These are phyloP conservation scores for Sminthopsis crassicaudata DNA, from an alignment of 2,113 vertebrate species.

Conservation along the genomic window DNA sequence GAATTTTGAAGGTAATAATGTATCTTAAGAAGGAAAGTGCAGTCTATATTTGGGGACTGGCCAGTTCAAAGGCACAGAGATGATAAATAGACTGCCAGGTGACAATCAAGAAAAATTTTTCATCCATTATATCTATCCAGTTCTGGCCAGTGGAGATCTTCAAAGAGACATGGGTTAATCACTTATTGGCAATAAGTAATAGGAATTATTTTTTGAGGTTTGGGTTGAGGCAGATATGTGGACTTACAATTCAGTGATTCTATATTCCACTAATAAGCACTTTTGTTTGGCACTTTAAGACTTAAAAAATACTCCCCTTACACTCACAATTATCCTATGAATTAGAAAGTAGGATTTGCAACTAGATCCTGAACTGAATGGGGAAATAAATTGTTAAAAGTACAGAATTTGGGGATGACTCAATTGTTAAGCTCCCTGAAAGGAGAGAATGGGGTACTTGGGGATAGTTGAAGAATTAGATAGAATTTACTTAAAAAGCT, in stretches of 20 bases:
- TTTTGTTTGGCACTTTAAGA: not conserved
- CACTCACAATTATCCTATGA: not conserved
- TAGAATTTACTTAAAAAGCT: not conserved
- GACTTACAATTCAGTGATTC: not conserved
- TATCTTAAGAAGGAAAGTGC: not conserved
- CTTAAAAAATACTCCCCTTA: not conserved
- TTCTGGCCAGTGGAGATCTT: not conserved
- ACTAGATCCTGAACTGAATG: not conserved
- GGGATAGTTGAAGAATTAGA: not conserved
- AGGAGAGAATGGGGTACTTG: not conserved
- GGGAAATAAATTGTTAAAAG: not conserved
- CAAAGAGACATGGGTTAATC: not conserved
- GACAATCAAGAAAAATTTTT: not conserved
- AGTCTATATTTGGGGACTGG: not conserved
- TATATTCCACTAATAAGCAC: not conserved
- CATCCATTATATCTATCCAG: not conserved
- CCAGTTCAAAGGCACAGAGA: not conserved
- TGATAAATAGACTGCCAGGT: not conserved
- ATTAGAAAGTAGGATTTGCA: not conserved
- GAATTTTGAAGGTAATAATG: not conserved
- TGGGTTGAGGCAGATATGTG: not conserved
- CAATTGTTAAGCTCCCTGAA: not conserved
- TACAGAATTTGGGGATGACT: not conserved
- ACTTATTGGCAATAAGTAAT: not conserved
- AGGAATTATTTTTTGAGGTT: not conserved